Base-by-base conservation (phyloP, 2,888 invertebrate genomes). In the Prenolepis imparis region DNA sequence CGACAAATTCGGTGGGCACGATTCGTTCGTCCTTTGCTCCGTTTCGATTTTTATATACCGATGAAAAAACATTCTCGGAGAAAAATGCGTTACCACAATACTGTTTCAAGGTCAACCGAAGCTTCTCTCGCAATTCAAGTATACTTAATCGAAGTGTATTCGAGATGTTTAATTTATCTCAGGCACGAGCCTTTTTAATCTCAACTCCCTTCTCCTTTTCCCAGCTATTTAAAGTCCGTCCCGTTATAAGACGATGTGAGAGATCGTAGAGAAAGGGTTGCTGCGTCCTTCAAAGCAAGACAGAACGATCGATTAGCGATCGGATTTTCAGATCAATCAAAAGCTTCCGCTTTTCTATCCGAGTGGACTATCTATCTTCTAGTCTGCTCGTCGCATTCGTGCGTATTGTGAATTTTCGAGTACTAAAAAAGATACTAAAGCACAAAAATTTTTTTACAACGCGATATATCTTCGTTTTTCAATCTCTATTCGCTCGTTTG, bases 131-230 rank as follows among this genome's bases (percentile, higher is more conserved):
- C 70, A 72, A 18, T 72, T 80, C 59, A 72, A 70, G 78, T 78
- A 39, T 70, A 59, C 44, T 70, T 70, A 68, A 78, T 78, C 41
- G 32, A 44, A 70, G 59, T 44, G 36, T 57, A 32, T 44, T 59
- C 57, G 70, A 80, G 78, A 70, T 41, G 24, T 80, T 59, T 80
- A 59, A 80, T 78, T 70, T 59, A 80, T 72, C 41, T 78, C 41
- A 41, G 28, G 41, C 57, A 21, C 59, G 52, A 52, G 72, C 44
- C 32, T 70, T 70, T 80, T 80, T 80, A 70, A 70, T 59, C 78
- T 70, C 78, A 32, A 59, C 44, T 59, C 59, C 52, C 70, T 80
- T 70, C 68, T 44, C 32, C 52, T 11, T 44, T 70, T 36, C 24
- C 24, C 24, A 59, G 44, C 59, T 80, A 80, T 80, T 70, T 80